These are phyloP conservation scores for Noctua janthe DNA, from an alignment of 2,888 invertebrate genomes.

Conservation along the genomic window DNA sequence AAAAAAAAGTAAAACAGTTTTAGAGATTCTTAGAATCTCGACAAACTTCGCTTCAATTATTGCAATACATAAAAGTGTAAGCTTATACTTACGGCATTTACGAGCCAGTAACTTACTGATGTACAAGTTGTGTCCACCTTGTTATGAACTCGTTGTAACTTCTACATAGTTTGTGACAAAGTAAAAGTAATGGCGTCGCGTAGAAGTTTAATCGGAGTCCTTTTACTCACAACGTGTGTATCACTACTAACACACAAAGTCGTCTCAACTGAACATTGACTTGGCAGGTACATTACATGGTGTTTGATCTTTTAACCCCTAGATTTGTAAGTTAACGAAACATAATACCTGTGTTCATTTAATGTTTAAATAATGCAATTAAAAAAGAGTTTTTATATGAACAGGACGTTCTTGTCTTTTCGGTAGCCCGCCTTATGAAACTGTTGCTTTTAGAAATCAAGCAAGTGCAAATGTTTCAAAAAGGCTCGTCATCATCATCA, in stretches of 20 bases:
- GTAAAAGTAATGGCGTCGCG: slow-evolving; percentile 18
- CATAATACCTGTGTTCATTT: neutral
- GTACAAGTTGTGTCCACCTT: slow-evolving; percentile 39
- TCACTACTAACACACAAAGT: too few relatives aligned
- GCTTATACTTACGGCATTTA: neutral
- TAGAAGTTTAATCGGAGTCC: slow-evolving; percentile 11
- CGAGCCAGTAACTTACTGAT: slow-evolving; percentile 37
- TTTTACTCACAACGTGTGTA: neutral
- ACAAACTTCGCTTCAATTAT: neutral
- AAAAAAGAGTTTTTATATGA: neutral
- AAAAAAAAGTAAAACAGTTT: neutral
- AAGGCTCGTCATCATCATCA: neutral
- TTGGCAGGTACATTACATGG: neutral
- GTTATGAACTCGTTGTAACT: slow-evolving; percentile 37
- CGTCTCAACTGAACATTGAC: neutral
- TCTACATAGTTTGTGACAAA: slow-evolving; percentile 18
- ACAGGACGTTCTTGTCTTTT: neutral
- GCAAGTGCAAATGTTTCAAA: neutral
- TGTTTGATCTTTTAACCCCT: neutral
- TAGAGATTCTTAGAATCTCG: neutral
- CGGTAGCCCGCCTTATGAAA: neutral
- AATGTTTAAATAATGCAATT: neutral
- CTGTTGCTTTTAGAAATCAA: neutral
- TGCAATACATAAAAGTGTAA: neutral
- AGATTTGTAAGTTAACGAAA: too few relatives aligned